phyloP scores from a whole-genome alignment of 2,113 vertebrate species.

The Gallinago undulata region DNA sequence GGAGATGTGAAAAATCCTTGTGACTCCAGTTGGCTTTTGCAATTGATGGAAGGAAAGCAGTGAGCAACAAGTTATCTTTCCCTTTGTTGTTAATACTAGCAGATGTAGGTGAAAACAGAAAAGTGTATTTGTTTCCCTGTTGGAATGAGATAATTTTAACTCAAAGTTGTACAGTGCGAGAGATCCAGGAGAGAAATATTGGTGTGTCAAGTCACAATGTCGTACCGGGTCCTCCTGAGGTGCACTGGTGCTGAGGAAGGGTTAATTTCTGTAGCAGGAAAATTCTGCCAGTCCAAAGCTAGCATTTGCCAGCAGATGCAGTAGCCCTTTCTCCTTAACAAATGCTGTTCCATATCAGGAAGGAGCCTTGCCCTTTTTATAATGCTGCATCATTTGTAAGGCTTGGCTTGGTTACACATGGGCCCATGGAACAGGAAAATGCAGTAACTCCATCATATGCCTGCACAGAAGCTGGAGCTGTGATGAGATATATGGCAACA shows the following conservation, averaged over 20 bases:
- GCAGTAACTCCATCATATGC: background rate
- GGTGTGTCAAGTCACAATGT: background rate
- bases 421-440: background rate
- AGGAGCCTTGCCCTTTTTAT: background rate
- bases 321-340: background rate
- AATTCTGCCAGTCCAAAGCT: background rate
- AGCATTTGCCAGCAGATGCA: background rate
- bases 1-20: background rate
- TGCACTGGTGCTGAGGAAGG: background rate
- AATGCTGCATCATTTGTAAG: background rate
- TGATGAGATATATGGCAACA: background rate
- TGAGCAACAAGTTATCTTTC: background rate
- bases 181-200: background rate
- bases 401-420: background rate
- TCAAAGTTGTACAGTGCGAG: background rate
- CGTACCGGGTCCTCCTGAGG: background rate
- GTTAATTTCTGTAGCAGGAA: background rate
- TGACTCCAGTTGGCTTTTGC: background rate
- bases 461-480: background rate
- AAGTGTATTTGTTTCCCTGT: background rate
- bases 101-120: background rate
- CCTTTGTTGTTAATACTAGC: background rate
- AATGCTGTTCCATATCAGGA: background rate
- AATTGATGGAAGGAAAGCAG: background rate
- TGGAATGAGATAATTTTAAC: background rate